phyloP scores from a whole-genome alignment of 2,797 vertebrate species.

The Myotis findleyi region DNA sequence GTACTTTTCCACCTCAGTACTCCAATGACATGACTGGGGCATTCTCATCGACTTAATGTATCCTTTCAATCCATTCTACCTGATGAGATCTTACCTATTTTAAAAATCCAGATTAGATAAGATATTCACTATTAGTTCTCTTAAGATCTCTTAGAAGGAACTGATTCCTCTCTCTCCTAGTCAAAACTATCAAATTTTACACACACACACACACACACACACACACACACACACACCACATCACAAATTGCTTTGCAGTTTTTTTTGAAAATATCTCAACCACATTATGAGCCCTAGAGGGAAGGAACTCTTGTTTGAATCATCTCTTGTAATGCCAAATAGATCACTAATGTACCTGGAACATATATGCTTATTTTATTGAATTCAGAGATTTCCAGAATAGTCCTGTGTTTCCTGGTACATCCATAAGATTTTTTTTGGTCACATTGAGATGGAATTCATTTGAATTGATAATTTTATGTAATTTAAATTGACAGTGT shows the following conservation, averaged over 20 bases:
- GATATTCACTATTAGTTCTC: not conserved
- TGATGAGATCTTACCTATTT: not conserved
- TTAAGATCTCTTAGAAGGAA: slow-evolving; percentile 7
- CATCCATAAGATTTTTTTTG: not conserved
- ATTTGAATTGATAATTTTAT: not conserved
- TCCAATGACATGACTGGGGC: not conserved
- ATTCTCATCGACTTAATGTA: not conserved
- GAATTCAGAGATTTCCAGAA: not conserved
- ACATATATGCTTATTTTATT: not conserved
- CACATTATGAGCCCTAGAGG: not conserved
- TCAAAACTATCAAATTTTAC: slow-evolving; percentile 23
- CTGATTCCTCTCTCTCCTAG: not conserved
- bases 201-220: not conserved
- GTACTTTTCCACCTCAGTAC: not conserved
- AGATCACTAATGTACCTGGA: not conserved
- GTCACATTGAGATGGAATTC: slow-evolving; percentile 10
- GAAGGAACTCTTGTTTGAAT: not conserved
- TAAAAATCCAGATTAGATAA: not conserved
- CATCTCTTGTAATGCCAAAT: not conserved
- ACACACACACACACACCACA: no score
- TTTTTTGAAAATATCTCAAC: slow-evolving; percentile 16
- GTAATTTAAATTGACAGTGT: slow-evolving; percentile 7
- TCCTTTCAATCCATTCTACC: not conserved
- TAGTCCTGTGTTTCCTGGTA: not conserved
- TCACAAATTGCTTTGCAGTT: slow-evolving; percentile 11